A percentile compares a stretch with the other conserved stretches of the same genome.
phyloP scores from a whole-genome alignment of 2,888 invertebrate genomes.

The Ichneumoninae sp. region DNA sequence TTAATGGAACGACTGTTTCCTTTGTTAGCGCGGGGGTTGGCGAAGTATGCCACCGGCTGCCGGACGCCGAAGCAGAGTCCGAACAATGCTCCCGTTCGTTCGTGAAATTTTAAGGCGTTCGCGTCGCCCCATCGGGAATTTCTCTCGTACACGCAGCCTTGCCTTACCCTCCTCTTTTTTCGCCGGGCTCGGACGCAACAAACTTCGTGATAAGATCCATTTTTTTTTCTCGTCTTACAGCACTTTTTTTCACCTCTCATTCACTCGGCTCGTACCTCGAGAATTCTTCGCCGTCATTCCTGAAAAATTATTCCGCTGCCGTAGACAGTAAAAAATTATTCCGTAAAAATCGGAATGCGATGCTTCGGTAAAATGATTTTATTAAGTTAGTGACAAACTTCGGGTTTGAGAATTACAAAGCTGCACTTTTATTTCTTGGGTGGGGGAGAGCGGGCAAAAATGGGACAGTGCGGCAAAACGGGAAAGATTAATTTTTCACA shows the following conservation, averaged over 20 bases:
- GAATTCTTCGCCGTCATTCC: not conserved
- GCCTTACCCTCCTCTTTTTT: constrained; percentile 12
- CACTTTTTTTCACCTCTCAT: not conserved
- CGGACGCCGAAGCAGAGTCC: constrained; percentile 5
- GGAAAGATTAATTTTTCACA: no score
- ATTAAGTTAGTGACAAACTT: no score
- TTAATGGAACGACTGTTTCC: constrained; percentile 67
- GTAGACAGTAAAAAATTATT: not conserved
- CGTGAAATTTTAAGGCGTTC: constrained; percentile 53
- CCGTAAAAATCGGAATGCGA: no score
- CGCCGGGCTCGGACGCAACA: constrained; percentile 38
- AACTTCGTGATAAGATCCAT: constrained; percentile 44
- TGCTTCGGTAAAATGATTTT: no score
- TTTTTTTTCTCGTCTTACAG: not conserved
- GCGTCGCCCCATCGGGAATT: constrained; percentile 33
- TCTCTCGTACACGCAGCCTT: constrained; percentile 31
- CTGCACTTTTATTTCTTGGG: no score
- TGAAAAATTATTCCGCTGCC: not conserved
- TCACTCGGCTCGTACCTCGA: not conserved
- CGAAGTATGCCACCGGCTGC: constrained; percentile 51
- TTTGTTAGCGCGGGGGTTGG: constrained; percentile 51
- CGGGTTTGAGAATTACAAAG: no score
- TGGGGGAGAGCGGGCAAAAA: no score
- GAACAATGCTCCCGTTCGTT: constrained; percentile 59
- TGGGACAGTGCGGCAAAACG: no score